Conservation (phyloP, 37 sponge, comb jelly and placozoan species). For the Geodia barretti region DNA sequence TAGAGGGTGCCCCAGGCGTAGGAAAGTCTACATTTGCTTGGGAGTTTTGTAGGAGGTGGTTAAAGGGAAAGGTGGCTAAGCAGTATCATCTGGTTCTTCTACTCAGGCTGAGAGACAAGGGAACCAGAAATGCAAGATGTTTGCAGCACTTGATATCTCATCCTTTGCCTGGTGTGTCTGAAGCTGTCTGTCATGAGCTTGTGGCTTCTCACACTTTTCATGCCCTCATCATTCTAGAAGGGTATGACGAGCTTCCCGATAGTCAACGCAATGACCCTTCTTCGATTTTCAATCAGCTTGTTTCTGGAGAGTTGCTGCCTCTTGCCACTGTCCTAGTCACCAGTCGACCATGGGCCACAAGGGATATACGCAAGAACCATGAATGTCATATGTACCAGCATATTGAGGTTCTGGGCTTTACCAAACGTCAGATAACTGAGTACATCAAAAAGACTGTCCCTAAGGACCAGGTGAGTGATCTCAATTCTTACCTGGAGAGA, state of each 20-base stretch:
- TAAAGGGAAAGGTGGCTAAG: not conserved
- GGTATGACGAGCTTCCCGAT: not conserved
- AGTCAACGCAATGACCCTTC: not conserved
- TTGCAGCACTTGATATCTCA: not conserved
- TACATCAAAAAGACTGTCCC: not conserved
- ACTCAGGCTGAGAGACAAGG: not conserved
- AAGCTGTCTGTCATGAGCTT: not conserved
- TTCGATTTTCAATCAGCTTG: not conserved
- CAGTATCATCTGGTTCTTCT: not conserved
- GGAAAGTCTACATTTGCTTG: conserved; percentile 3
- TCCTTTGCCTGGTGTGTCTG: not conserved
- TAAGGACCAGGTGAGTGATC: not conserved
- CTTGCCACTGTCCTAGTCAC: not conserved
- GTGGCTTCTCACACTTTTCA: no score
- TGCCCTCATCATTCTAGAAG: not conserved
- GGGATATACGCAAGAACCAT: no score
- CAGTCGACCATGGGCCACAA: conserved; percentile 13
- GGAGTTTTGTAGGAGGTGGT: not conserved
- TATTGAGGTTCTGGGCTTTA: not conserved
- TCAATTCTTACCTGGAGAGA: not conserved
- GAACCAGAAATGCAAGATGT: not conserved
- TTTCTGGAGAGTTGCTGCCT: not conserved
- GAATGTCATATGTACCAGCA: not conserved
- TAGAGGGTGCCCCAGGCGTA: no score
- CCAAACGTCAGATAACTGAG: not conserved